Evolutionary conservation across 1,140 invertebrate genomes (phyloP).

Genomic region (Mya arenaria): DNA sequence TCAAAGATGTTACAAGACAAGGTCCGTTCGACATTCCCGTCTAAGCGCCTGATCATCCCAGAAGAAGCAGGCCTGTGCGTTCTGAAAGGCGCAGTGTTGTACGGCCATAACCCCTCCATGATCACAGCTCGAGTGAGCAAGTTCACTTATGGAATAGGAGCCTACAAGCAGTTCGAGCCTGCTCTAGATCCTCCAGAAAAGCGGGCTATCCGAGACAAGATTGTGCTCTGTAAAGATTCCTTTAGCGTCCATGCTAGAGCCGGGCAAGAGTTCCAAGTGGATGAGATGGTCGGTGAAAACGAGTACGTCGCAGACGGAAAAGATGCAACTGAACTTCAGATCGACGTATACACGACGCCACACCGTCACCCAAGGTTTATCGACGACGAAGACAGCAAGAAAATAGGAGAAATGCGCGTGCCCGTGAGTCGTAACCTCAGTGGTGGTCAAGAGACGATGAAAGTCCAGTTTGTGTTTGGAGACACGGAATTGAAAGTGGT

Average conservation of each 20-base stretch:
- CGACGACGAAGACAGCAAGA: not conserved
- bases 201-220: not conserved
- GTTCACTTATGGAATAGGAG: slow-evolving; percentile 23
- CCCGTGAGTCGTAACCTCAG: not conserved
- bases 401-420: slow-evolving; percentile 29
- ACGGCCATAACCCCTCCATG: slow-evolving; percentile 34
- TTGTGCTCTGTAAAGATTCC: slow-evolving; percentile 37
- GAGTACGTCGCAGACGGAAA: slow-evolving; percentile 26
- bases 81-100: slow-evolving; percentile 44
- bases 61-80: slow-evolving; percentile 46
- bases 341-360: slow-evolving; percentile 14
- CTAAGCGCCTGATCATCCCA: slow-evolving; percentile 20
- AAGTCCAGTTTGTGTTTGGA: slow-evolving; percentile 32
- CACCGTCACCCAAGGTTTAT: slow-evolving; percentile 4
- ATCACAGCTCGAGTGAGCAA: slow-evolving; percentile 41
- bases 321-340: not conserved
- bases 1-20: slow-evolving; percentile 30
- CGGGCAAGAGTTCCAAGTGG: slow-evolving; percentile 20
- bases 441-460: no score
- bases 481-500: slow-evolving; percentile 14
- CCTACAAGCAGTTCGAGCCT: slow-evolving; percentile 44
- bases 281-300: slow-evolving; percentile 1
- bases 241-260: slow-evolving; percentile 32
- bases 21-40: slow-evolving; percentile 10
- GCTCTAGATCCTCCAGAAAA: slow-evolving; percentile 30